These are phyloP conservation scores for Camelus dromedarius DNA, from an alignment of 2,113 vertebrate genomes.

Conservation along the genomic window DNA sequence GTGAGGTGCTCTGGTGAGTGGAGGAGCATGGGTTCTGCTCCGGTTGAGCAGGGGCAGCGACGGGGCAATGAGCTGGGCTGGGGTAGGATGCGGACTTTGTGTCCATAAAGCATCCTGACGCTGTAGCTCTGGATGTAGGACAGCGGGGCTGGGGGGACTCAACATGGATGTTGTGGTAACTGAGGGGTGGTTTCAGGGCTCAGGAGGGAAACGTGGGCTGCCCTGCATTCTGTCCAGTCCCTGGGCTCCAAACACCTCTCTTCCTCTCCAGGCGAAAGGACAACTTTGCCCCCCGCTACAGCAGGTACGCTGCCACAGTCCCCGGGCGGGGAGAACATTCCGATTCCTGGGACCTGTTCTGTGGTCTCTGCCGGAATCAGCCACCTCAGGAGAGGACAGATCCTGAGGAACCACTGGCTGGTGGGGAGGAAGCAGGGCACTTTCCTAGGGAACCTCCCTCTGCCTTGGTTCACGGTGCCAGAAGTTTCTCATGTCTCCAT, in stretches of 20 bases:
- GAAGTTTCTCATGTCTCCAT: background rate
- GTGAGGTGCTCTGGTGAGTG: slow-evolving; percentile 86
- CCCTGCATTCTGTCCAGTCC: background rate
- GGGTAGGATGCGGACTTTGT: background rate
- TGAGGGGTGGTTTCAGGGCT: background rate
- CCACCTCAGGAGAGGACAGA: background rate
- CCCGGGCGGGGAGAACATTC: background rate
- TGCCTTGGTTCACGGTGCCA: background rate
- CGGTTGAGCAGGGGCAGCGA: background rate
- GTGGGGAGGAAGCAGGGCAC: background rate
- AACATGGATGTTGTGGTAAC: background rate
- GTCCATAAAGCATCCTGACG: background rate
- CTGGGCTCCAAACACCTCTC: background rate
- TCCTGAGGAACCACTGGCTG: background rate
- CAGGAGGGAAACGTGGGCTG: background rate
- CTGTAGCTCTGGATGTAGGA: background rate
- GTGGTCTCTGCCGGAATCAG: background rate
- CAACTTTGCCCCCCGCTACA: background rate
- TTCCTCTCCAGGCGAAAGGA: background rate
- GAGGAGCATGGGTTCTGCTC: rapidly evolving
- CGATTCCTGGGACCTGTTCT: background rate
- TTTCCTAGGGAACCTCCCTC: background rate
- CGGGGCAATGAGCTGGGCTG: rapidly evolving
- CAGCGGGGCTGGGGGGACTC: background rate
- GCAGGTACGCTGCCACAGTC: background rate